Base-by-base conservation (phyloP, 1,140 invertebrate species). In the Drosophila ironensis region DNA sequence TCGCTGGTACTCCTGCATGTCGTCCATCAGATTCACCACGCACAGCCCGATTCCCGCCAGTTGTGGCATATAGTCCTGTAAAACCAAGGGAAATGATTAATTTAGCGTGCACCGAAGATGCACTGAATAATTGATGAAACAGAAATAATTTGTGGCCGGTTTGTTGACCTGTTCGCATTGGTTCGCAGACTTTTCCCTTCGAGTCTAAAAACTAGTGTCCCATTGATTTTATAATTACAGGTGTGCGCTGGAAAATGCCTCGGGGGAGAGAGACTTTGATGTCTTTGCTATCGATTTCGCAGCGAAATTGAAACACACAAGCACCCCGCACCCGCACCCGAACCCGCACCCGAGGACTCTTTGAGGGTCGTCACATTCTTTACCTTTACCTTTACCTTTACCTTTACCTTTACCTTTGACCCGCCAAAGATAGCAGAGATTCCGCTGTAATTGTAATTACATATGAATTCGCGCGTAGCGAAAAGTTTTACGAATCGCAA, bases 1-100 rank as follows among this genome's bases (percentile, higher is more conserved):
- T 46, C 93, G 86, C 61, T 92, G 92, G 54, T 94, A 94, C 67
- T 93, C 93, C 64, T 93, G 92, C 90, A 93, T 93, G 63, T 94
- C 91, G 67, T 93, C 92, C 22, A 91, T 90, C 48, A 94, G 88
- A 72, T 93, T 94, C 3, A 92, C 90, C 2, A 92, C 90, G 66
- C 93, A 94, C 24, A 94, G 87, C 1, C 92, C 92, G 4, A 93
- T 91, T 3, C 92, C 93, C 22, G 91, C 75, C 37, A 93, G 90
- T 27, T 91, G 76, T 0, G 80, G 70, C 28, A 91, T 75, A 51
- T 90, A 92, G 66, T 82, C 89, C 92, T 93, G 89, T n/a, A n/a
- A 0, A 91, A 91, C 4, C 9, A 56, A 24, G 24, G 0, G 25
- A 57, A 19, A 12, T 7, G 2, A 12, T 33, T 53, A 14, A 11